phyloP scores from a whole-genome alignment of 2,113 vertebrate species.

The Plestiodon gilberti region DNA sequence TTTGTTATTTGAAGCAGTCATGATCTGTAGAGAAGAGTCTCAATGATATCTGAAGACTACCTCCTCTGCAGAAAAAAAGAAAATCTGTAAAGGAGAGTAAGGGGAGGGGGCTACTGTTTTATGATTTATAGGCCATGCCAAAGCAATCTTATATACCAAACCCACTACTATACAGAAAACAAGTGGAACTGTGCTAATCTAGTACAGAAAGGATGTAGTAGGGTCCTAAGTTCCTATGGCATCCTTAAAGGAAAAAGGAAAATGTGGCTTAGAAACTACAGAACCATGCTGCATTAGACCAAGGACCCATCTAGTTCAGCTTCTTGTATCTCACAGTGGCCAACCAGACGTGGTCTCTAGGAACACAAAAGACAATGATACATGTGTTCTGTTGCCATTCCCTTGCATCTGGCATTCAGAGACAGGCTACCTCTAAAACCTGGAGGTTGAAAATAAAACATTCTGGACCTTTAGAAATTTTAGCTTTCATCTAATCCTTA shows the following conservation, averaged over 20 bases:
- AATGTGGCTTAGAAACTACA: neutral
- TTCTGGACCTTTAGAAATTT: too few relatives aligned
- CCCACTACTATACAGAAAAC: neutral
- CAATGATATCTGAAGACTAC: neutral
- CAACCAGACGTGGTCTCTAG: too few relatives aligned
- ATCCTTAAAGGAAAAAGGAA: neutral
- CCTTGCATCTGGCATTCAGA: too few relatives aligned
- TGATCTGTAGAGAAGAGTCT: neutral
- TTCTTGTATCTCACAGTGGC: too few relatives aligned
- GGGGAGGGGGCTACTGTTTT: neutral
- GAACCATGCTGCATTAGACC: neutral
- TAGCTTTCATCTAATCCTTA: neutral
- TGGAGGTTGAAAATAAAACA: too few relatives aligned
- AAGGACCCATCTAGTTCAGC: too few relatives aligned
- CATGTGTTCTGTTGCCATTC: neutral
- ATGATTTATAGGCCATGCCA: too few relatives aligned
- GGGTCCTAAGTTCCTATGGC: neutral
- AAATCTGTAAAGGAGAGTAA: too few relatives aligned
- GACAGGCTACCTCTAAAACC: too few relatives aligned
- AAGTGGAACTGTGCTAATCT: neutral
- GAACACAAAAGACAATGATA: neutral
- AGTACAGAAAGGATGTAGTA: neutral
- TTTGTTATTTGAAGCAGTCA: neutral
- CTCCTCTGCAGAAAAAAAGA: neutral
- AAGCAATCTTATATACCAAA: neutral